phyloP scores from a whole-genome alignment of 2,888 invertebrate genomes.

The Neoitamus cyanurus region DNA sequence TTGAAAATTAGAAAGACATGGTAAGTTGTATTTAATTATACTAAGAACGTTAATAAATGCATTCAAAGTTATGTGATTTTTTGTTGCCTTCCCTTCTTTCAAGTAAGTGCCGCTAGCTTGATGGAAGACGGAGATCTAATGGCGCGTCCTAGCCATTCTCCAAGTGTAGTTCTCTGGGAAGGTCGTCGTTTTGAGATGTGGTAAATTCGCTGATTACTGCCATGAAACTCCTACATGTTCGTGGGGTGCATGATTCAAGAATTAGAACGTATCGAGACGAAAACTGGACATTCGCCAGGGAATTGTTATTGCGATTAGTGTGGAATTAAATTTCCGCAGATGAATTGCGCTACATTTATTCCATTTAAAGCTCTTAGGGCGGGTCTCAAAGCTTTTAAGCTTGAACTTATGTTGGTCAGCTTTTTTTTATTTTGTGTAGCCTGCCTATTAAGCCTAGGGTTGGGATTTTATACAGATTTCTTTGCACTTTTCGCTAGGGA shows the following conservation, averaged over 20 bases:
- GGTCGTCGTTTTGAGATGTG: background rate
- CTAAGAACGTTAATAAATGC: conserved; percentile 20
- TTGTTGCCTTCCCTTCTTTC: conserved; percentile 20
- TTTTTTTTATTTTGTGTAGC: background rate
- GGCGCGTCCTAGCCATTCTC: background rate
- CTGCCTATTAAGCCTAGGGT: background rate
- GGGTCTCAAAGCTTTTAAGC: background rate
- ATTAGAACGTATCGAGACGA: background rate
- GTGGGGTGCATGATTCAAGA: background rate
- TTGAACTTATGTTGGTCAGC: background rate
- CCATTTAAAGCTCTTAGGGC: background rate
- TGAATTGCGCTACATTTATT: background rate
- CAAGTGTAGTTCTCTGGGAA: background rate
- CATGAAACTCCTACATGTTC: background rate
- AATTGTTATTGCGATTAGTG: background rate
- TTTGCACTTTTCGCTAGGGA: too few species aligned
- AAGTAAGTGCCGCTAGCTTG: background rate
- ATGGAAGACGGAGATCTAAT: background rate
- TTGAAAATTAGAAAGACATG: background rate
- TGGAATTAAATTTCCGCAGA: background rate
- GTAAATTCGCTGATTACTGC: background rate
- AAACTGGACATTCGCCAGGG: background rate
- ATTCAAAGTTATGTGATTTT: conserved; percentile 20
- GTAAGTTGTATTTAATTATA: conserved; percentile 15
- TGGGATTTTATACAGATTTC: background rate